Conservation (phyloP, 2,797 vertebrate species). For the Phrynocephalus guinanensis region DNA sequence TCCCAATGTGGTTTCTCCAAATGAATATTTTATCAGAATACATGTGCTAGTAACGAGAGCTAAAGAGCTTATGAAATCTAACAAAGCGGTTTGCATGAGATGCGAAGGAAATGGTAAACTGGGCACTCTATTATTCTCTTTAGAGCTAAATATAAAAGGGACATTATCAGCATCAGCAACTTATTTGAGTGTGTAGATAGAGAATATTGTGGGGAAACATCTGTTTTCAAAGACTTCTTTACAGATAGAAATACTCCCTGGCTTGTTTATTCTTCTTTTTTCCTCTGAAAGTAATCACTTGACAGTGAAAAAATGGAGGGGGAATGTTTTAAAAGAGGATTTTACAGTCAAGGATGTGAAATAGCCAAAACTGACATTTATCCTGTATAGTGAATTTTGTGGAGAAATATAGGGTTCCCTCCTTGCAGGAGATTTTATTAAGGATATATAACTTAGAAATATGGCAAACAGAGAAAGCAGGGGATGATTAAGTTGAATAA, state of each 20-base stretch:
- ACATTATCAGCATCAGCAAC: background rate
- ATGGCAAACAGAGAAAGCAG: too few relatives aligned
- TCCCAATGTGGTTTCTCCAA: background rate
- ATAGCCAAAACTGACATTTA: conserved; percentile 7
- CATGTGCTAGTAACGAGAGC: conserved; percentile 31
- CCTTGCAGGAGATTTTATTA: too few relatives aligned
- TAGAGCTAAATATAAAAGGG: conserved; percentile 23
- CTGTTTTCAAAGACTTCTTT: conserved; percentile 33
- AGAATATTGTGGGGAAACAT: conserved; percentile 9
- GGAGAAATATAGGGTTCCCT: background rate
- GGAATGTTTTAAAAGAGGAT: background rate
- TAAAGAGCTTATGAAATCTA: conserved; percentile 31
- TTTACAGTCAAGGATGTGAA: background rate
- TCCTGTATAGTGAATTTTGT: background rate
- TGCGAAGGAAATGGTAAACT: background rate
- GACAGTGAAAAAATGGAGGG: background rate
- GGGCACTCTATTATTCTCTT: conserved; percentile 21
- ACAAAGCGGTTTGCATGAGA: conserved; percentile 26
- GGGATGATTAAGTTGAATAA: too few relatives aligned
- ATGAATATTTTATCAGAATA: conserved; percentile 51
- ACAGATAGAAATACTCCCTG: conserved; percentile 5
- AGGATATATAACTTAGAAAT: too few relatives aligned
- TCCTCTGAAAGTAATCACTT: background rate
- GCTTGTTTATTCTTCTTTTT: background rate
- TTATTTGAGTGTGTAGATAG: background rate